Percentiles rank a stretch among this genome's conserved stretches.
Evolutionary conservation across 2,113 vertebrate species (phyloP).

Genomic region (Bothrops jararaca): DNA sequence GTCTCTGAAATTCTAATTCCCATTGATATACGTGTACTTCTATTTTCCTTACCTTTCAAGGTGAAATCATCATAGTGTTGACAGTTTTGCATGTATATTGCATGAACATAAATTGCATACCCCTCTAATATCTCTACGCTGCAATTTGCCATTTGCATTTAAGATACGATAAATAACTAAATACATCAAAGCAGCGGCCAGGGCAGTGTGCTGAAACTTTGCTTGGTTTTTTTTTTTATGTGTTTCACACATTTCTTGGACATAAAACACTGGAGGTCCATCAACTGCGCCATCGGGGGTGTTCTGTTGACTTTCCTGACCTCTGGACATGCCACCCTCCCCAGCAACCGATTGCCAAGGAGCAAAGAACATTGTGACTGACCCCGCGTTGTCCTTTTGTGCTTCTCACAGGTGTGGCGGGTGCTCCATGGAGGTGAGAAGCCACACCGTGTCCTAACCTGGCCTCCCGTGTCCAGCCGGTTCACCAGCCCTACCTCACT

Average conservation of each 20-base stretch:
- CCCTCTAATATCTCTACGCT: neutral
- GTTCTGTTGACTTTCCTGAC: neutral
- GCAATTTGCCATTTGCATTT: neutral
- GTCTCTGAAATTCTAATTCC: no score
- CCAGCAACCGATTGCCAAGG: neutral
- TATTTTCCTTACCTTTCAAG: neutral
- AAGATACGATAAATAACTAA: neutral
- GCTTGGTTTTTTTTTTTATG: neutral
- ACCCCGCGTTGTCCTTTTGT: neutral
- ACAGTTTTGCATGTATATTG: neutral
- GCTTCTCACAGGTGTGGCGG: slow-evolving; percentile 75
- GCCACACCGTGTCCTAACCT: slow-evolving; percentile 25
- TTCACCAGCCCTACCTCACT: slow-evolving; percentile 91
- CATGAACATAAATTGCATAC: no score
- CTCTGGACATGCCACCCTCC: neutral
- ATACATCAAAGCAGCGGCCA: neutral
- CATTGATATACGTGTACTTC: no score
- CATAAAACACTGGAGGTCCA: neutral
- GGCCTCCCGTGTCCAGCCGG: slow-evolving; percentile 79
- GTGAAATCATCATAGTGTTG: neutral
- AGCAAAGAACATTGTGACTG: neutral
- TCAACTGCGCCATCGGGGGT: neutral
- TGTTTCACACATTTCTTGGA: neutral
- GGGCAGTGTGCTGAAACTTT: neutral
- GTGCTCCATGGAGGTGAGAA: slow-evolving; percentile 59